phyloP scores from a whole-genome alignment of 2,888 invertebrate species.

The Tortricodes alternella region DNA sequence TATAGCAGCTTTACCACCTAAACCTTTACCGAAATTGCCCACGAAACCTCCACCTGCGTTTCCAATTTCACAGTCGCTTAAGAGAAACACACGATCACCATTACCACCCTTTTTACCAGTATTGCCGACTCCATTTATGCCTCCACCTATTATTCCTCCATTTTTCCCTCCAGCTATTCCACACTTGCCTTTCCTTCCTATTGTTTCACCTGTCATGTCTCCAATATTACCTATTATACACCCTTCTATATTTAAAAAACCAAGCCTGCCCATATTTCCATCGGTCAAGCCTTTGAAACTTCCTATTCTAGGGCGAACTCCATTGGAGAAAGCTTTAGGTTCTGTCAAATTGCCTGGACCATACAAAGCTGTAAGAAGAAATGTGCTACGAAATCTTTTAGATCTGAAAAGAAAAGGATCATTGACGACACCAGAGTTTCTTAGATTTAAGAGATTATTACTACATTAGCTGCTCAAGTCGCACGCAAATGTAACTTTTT shows the following conservation, averaged over 20 bases:
- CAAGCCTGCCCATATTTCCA: conserved; percentile 10
- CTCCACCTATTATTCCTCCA: neutral
- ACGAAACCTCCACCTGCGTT: conserved; percentile 38
- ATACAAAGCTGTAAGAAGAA: conserved; percentile 34
- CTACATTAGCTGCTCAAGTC: conserved; percentile 30
- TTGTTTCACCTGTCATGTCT: conserved; percentile 32
- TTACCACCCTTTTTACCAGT: conserved; percentile 34
- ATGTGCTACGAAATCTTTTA: conserved; percentile 47
- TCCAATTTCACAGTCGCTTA: conserved; percentile 8
- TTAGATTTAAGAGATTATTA: conserved; percentile 53
- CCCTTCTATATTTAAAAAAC: conserved; percentile 2
- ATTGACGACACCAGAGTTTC: conserved; percentile 51
- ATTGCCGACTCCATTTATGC: conserved; percentile 31
- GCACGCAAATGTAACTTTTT: neutral
- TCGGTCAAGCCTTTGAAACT: conserved; percentile 44
- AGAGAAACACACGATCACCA: conserved; percentile 33
- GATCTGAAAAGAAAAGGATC: conserved; percentile 53
- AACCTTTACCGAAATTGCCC: conserved; percentile 40
- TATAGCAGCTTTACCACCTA: conserved; percentile 34
- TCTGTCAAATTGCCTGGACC: conserved; percentile 36
- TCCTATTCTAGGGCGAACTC: conserved; percentile 44
- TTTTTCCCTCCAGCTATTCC: conserved; percentile 10
- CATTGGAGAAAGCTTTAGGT: conserved; percentile 44
- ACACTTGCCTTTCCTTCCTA: conserved; percentile 9
- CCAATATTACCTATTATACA: conserved; percentile 29